Evolutionary conservation across 2,797 vertebrate genomes (phyloP), one percentile per base, ranked within the genome.

Genomic region (Epinephelus malabaricus): DNA sequence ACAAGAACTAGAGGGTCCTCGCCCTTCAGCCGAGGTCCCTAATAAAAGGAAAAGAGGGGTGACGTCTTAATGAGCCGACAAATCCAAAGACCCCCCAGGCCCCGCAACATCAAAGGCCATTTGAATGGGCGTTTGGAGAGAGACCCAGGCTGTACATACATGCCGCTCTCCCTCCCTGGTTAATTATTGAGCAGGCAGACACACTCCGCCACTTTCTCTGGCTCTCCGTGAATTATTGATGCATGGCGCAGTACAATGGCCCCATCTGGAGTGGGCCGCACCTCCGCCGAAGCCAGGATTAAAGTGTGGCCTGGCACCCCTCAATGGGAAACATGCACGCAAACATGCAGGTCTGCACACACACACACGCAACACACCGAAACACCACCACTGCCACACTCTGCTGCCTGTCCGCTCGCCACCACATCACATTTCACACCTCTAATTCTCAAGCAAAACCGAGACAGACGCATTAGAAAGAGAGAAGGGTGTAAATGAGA

Each of bases 111-210:
- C 91, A 95, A 95, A 95, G 92, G 86, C 83, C 82, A 86, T 82
- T 87, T 93, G 83, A 93, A 93, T 50, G 81, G 91, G 84, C 88
- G 75, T 94, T 95, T 92, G 86, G 89, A 90, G 87, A 90, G 92
- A 87, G 93, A 91, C 95, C 91, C 86, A 56, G 85, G 86, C 92
- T 89, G 89, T 90, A 89, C 93, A 92, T 93, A 92, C 91, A 90
- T 91, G 93, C 86, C 89, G 89, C 87, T 82, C 90, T 86, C 88
- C 82, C 79, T 90, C 87, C 82, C 90, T 87, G 78, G 91, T 95
- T 95, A 95, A 95, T 95, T 95, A 96, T 95, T 95, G 88, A 95
- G 87, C 82, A 94, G 93, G 91, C 92, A 94, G 92, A 94, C 92
- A 93, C 91, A 93, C 93, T 92, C 86, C 78, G 82, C 90, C 92